Conservation (phyloP, 2,888 invertebrate genomes). For the Hyppa rectilinea region DNA sequence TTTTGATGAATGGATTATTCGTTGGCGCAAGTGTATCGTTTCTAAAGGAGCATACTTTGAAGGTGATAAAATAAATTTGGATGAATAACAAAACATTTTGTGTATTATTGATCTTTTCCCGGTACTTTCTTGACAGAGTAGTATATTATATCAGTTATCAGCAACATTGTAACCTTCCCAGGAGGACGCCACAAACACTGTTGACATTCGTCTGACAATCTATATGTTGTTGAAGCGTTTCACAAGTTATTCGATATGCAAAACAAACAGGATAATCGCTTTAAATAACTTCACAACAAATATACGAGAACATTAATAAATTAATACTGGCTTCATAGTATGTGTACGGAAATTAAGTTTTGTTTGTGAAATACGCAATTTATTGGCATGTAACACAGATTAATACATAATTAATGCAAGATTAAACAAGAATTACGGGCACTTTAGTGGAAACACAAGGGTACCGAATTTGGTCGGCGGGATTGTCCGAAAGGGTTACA, state of each 20-base stretch:
- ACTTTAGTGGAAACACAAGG: neutral
- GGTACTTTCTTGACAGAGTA: too few relatives aligned
- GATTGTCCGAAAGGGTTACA: too few relatives aligned
- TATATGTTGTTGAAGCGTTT: constrained; percentile 1
- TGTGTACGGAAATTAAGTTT: neutral
- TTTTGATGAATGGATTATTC: too few relatives aligned
- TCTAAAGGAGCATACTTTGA: too few relatives aligned
- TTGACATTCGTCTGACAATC: constrained; percentile 4
- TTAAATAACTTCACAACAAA: constrained; percentile 5
- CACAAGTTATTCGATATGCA: constrained; percentile 31
- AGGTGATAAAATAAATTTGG: too few relatives aligned
- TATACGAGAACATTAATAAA: constrained; percentile 8
- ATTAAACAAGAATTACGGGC: neutral
- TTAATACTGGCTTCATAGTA: neutral
- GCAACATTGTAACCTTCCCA: neutral
- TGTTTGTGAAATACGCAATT: neutral
- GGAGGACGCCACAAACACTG: neutral
- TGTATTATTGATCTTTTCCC: too few relatives aligned
- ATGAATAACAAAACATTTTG: too few relatives aligned
- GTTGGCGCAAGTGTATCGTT: too few relatives aligned
- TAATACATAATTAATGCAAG: neutral
- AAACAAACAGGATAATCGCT: constrained; percentile 35
- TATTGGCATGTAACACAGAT: neutral
- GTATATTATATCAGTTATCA: neutral
- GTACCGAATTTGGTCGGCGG: neutral